Evolutionary conservation across 2,113 vertebrate genomes (phyloP).

Genomic region (Actinemys pallida): DNA sequence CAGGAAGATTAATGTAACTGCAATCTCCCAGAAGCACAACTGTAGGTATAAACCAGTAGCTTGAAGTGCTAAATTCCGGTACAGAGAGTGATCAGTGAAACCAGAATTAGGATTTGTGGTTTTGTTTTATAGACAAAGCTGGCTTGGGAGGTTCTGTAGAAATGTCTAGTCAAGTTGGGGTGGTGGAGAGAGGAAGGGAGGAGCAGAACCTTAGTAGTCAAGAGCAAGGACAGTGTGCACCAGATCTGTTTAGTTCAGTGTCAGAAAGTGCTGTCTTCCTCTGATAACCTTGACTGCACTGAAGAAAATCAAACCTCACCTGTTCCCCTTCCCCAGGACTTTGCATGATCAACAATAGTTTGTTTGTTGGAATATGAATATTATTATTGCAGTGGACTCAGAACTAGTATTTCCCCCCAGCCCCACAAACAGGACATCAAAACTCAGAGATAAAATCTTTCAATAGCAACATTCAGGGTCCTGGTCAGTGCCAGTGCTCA

Average conservation of each 20-base stretch:
- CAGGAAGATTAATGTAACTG: constrained; percentile 62
- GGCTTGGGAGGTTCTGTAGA: neutral
- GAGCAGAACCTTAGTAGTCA: neutral
- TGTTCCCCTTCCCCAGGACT: neutral
- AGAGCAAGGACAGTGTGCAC: neutral
- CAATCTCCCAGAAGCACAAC: constrained; percentile 47
- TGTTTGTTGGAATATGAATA: neutral
- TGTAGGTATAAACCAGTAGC: constrained; percentile 29
- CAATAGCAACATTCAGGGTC: neutral
- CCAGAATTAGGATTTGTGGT: neutral
- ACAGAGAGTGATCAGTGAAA: constrained; percentile 2
- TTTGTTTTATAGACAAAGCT: rapidly evolving
- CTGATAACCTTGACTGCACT: constrained; percentile 1
- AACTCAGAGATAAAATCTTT: neutral
- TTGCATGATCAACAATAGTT: neutral
- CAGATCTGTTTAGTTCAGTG: neutral
- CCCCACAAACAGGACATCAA: neutral
- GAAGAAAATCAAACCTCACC: constrained; percentile 29
- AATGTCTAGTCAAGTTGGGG: neutral
- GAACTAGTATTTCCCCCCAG: neutral
- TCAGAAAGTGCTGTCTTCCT: neutral
- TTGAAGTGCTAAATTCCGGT: neutral
- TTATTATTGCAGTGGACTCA: neutral
- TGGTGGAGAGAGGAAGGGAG: neutral
- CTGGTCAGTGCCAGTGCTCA: neutral